Base-by-base conservation (phyloP, 1,140 invertebrate genomes). In the Hestina assimilis region DNA sequence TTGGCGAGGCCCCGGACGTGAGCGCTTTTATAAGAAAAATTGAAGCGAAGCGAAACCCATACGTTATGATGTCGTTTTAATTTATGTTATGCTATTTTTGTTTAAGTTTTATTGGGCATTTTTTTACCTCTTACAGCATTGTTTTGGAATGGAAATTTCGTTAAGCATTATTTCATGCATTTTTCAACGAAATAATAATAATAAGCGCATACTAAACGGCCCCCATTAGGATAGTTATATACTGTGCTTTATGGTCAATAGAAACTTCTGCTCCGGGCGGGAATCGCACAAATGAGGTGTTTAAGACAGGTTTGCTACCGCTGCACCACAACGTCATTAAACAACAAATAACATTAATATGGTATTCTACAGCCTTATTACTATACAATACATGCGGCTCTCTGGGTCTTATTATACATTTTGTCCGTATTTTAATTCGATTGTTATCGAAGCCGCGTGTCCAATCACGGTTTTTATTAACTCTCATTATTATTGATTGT, bases 391-490 rank as follows among this genome's bases (percentile, higher is more conserved):
- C n/a, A n/a, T n/a, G 14, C 19, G 11, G 33, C 14, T 33, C 40
- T 42, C n/a, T n/a, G n/a, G 43, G 38, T 9, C 31, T 15, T 43
- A 46, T 23, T 38, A 40, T 40, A 38, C 60, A 57, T 67, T 69
- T 67, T 63, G 62, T 42, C 42, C 56, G 55, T 43, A 63, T 62
- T 71, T 68, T 75, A 75, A 75, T 73, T 69, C 66, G 68, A 75
- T 75, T 70, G 70, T 66, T 66, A 54, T 52, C 51, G 48, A 50
- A 14, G 15, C 42, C 21, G 20, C 52, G 52, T 54, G 66, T 71
- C 71, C 71, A 76, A 72, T 74, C 71, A 72, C 41, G 66, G 55
- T 71, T 76, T 76, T 76, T 76, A 72, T 79, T 75, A 76, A 69
- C 71, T 65, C 57, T 69, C 69, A 70, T 72, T 72, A 74, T 72